Conservation (phyloP, 37 sponge, comb jelly and placozoan species). For the Mnemiopsis leidyi region DNA sequence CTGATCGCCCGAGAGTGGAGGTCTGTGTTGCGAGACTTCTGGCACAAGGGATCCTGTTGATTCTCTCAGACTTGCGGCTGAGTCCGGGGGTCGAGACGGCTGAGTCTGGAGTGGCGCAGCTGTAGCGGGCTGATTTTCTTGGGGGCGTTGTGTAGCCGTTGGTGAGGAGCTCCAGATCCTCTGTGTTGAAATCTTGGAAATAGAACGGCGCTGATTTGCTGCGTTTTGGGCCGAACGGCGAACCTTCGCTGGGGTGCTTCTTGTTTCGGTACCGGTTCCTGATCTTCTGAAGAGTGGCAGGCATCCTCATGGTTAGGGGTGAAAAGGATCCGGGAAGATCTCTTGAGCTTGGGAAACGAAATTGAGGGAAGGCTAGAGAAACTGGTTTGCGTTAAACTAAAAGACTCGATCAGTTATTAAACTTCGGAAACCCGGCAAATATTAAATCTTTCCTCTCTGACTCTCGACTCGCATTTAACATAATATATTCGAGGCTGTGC, state of each 20-base stretch:
- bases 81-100: conserved; percentile 1
- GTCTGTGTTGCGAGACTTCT: neutral
- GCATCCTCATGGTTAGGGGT: neutral
- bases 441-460: neutral
- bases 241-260: neutral
- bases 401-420: neutral
- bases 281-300: neutral
- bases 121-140: neutral
- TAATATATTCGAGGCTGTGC: neutral
- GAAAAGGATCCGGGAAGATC: no score
- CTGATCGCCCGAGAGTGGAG: neutral
- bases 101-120: neutral
- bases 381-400: neutral
- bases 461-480: neutral
- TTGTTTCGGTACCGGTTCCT: neutral
- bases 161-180: neutral
- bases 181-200: neutral
- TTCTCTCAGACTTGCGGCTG: neutral
- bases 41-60: neutral
- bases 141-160: neutral
- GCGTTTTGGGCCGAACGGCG: neutral
- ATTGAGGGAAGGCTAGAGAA: neutral
- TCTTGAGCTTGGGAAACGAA: neutral
- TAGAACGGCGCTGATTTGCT: conserved; percentile 53
- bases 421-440: neutral